Evolutionary conservation across 2,113 vertebrate species (phyloP).

Genomic region (Lepisosteus osseus): DNA sequence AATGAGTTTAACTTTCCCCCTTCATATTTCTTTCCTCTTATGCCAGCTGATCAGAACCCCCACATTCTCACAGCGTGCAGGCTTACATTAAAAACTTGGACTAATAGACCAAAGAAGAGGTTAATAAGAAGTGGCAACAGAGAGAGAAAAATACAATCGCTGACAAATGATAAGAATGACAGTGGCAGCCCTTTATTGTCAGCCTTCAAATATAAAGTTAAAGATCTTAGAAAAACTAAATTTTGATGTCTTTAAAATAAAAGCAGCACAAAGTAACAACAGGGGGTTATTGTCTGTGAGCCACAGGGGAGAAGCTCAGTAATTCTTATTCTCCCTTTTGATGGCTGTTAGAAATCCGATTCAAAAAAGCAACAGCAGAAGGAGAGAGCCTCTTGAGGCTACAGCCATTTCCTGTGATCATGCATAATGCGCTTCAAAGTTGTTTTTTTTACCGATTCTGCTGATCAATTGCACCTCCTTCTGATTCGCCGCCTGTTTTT

Average conservation of each 20-base stretch:
- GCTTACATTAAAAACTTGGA: constrained; percentile 77
- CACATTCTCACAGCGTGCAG: constrained; percentile 82
- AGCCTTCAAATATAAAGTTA: constrained; percentile 97
- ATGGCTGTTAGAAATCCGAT: constrained; percentile 92
- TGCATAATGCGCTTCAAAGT: constrained; percentile 98
- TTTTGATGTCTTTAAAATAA: constrained; percentile 99
- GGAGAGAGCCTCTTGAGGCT: constrained; percentile 91
- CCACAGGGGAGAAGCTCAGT: constrained; percentile 92
- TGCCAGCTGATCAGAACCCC: constrained; percentile 85
- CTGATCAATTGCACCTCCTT: constrained; percentile 97
- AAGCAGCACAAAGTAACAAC: constrained; percentile 99
- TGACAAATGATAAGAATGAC: constrained; percentile 94
- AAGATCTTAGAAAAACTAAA: constrained; percentile 96
- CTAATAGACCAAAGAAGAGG: constrained; percentile 89
- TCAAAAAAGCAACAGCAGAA: constrained; percentile 83
- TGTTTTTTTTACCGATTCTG: constrained; percentile 87
- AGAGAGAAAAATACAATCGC: constrained; percentile 83
- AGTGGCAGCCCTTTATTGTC: constrained; percentile 94
- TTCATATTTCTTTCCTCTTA: constrained; percentile 68
- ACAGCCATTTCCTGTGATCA: constrained; percentile 99
- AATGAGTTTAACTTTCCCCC: constrained; percentile 78
- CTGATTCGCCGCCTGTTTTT: constrained; percentile 66
- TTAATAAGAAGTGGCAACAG: constrained; percentile 95
- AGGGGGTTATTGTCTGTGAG: constrained; percentile 97
- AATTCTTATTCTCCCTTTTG: constrained; percentile 98